Evolutionary conservation across 2,888 invertebrate species (phyloP), one percentile per base, ranked within the genome.

Genomic region (Ormyrus labotus): DNA sequence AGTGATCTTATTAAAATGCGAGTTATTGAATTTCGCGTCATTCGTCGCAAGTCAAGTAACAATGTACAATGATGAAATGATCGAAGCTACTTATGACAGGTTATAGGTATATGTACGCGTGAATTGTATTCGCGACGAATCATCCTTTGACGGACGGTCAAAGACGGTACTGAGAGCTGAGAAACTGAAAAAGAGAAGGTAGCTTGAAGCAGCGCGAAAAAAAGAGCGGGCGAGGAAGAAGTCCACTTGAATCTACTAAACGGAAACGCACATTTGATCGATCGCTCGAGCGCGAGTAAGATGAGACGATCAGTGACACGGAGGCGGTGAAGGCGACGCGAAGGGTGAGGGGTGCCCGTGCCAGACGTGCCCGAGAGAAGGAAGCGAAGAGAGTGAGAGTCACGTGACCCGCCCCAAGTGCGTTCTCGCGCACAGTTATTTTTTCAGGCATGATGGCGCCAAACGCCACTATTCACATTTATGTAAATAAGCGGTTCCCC

Each of bases 381-480:
- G 55, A n/a, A 55, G 57, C n/a, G n/a, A 13, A 53, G 67, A 10
- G 74, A 67, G 74, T 51, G 34, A 60, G 48, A 75, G 53, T 78
- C 92, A 92, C 92, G 92, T 92, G 92, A 92, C 91, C 86, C 85
- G 68, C 68, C 75, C 75, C 48, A 61, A 73, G 73, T 61, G 60
- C 10, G n/a, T 63, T 51, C 72, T 61, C 63, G 50, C 34, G 48
- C 10, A 19, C 73, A 73, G 69, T 77, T 91, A 91, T 92, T 92
- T 92, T 92, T 92, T 91, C 90, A 91, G 91, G 91, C 90, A 92
- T 91, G 92, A 92, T 92, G 92, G 92, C 92, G 92, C 92, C 92
- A 92, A 92, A 92, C 89, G 89, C 90, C 89, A 89, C 89, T 89
- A 90, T 90, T 87, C 87, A 89, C 89, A 89, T 91, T 91, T 89